Conservation (phyloP, 1,140 invertebrate genomes). For the Sinonovacula constricta region DNA sequence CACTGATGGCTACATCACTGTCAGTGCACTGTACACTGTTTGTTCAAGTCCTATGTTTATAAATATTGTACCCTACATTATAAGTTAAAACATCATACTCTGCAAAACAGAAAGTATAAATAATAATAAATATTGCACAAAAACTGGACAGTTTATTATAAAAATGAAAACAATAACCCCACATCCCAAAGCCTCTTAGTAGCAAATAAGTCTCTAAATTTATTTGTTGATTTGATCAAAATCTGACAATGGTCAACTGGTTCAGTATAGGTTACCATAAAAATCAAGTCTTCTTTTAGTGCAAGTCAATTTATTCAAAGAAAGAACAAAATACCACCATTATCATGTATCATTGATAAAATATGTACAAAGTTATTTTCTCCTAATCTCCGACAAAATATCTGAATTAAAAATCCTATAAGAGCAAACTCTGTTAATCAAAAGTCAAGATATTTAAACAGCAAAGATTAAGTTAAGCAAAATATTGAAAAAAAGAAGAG, state of each 20-base stretch:
- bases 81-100: background rate
- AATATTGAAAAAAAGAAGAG: too few relatives aligned
- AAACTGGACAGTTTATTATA: conserved; percentile 39
- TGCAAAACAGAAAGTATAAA: conserved; percentile 31
- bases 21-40: background rate
- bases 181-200: background rate
- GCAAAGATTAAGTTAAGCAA: too few relatives aligned
- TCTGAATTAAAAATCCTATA: too few relatives aligned
- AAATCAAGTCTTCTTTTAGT: conserved; percentile 17
- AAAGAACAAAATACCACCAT: background rate
- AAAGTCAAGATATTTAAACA: too few relatives aligned
- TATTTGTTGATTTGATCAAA: conserved; percentile 6
- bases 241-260: conserved; percentile 15
- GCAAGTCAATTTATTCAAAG: conserved; percentile 5
- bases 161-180: background rate
- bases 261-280: background rate
- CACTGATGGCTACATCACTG: background rate
- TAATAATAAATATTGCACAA: conserved; percentile 53
- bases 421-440: too few relatives aligned
- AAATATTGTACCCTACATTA: background rate
- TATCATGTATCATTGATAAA: background rate
- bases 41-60: background rate
- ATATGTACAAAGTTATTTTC: too few relatives aligned
- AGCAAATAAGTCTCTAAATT: background rate
- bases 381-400: too few relatives aligned